Evolutionary conservation across 2,113 vertebrate species (phyloP), one percentile per base, ranked within the genome.

Genomic region (Serilophus lunatus): DNA sequence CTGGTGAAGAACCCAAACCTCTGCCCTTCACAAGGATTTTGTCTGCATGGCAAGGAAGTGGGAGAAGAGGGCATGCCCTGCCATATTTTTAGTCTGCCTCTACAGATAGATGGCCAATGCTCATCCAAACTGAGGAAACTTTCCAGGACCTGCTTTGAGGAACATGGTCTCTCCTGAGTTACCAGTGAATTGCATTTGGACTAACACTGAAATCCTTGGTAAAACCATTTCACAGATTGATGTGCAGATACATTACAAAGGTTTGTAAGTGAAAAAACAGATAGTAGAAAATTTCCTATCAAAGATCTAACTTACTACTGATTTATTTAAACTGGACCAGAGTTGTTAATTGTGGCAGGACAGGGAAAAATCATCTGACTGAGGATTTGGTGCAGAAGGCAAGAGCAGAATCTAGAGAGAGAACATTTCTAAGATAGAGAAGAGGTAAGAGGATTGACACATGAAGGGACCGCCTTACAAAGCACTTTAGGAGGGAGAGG

Each of bases 31-130:
- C 20, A 17, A 42, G 20, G 42, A 50, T 85, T 88, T 85, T 75
- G 49, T 28, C 18, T 68, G 15, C 9, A 6, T 29, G 35, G 19
- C 1, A 7, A 50, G 12, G 15, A 66, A 36, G 6, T 28, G 19
- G 22, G 28, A 88, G 14, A 33, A 51, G 7, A 61, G 8, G 28
- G 28, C 11, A 51, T 26, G 16, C 4, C 16, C 53, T 53, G 9
- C 28, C 6, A 29, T 13, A 11, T 49, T 80, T 81, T 69, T 33
- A 45, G 4, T 35, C 31, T 77, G 13, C 10, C 22, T 13, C 6
- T 70, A 29, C 22, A 47, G 9, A 14, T 23, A 0, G 0, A 19
- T 44, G 8, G 24, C 36, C 50, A 36, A 12, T n/a, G 36, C 8
- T 78, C 7, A 0, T n/a, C 6, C 28, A n/a, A 13, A 20, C 2